phyloP scores from a whole-genome alignment of 2,113 vertebrate genomes.

The Phaethornis superciliosus region DNA sequence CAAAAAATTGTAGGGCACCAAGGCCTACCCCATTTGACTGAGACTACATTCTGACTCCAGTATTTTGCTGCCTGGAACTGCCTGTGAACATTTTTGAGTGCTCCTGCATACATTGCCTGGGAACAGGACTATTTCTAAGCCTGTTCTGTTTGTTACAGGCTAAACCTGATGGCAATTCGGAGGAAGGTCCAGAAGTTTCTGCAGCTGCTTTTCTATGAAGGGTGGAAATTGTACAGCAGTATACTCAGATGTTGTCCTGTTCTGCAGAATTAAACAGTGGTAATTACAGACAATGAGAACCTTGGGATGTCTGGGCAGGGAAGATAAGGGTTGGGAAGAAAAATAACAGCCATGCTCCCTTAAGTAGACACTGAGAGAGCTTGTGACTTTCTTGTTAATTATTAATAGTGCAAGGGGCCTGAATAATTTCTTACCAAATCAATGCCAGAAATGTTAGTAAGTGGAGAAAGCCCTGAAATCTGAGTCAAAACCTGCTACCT shows the following conservation, averaged over 20 bases:
- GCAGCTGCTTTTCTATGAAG: conserved; percentile 39
- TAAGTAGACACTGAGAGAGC: not conserved
- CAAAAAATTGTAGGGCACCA: not conserved
- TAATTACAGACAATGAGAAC: not conserved
- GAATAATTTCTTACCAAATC: conserved; percentile 19
- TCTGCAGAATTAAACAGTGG: conserved; percentile 12
- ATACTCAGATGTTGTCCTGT: not conserved
- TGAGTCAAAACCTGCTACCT: not conserved
- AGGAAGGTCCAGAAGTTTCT: conserved; percentile 50
- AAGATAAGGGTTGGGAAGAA: conserved; percentile 18
- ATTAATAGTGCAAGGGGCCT: conserved; percentile 10
- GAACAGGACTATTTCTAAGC: not conserved
- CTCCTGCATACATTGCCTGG: not conserved
- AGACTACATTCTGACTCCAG: not conserved
- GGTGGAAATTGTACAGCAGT: conserved; percentile 54
- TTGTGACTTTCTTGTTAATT: conserved; percentile 18
- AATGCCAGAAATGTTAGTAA: conserved; percentile 1
- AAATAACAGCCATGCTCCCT: not conserved
- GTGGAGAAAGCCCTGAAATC: not conserved
- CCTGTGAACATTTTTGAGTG: not conserved
- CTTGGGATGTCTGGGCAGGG: conserved; percentile 9
- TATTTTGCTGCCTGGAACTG: accelerated
- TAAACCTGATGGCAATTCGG: conserved; percentile 35
- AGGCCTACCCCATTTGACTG: too few species aligned
- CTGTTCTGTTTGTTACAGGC: not conserved